Evolutionary conservation across 2,888 invertebrate genomes (phyloP), one percentile per base, ranked within the genome.

Genomic region (Lypha dubia): DNA sequence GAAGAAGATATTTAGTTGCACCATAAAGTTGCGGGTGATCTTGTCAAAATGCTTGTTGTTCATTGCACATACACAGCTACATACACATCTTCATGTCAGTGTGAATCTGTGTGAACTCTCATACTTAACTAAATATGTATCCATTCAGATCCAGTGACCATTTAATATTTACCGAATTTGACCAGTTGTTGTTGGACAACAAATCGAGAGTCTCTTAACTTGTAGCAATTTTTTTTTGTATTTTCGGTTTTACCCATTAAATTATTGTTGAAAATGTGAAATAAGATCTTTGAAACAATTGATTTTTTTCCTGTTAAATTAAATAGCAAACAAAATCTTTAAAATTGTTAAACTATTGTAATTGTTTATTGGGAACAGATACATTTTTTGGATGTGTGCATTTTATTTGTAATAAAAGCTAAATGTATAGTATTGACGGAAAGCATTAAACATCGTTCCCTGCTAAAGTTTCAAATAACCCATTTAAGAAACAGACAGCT

Each of bases 1-100:
- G 63, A 63, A 70, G 53, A 75, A 63, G 75, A 82, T 71, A 76
- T 82, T 82, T 24, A 41, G 70, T 82, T 75, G 81, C 70, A 71
- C 24, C 76, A 63, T 63, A 63, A 76, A 74, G 77, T 79, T 81
- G 84, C 84, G 84, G 84, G 84, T 81, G 84, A 84, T 81, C 77
- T 77, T 74, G 62, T 70, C 70, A 44, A 49, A 24, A 56, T 51
- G 8, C 65, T 28, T 71, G 38, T 38, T 49, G 17, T 28, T 32
- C 22, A 41, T 38, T 28, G 22, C 9, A 22, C 11, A 32, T n/a
- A n/a, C n/a, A n/a, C n/a, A n/a, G 32, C 32, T 56, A n/a, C 9
- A 24, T n/a, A 9, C 32, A 32, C 9, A 3, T 70, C 9, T 56
- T 13, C 13, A n/a, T 56, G 56, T 56, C n/a, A n/a, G 32, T 56